Conservation (phyloP, 2,888 invertebrate species). For the Drosophila testacea region DNA sequence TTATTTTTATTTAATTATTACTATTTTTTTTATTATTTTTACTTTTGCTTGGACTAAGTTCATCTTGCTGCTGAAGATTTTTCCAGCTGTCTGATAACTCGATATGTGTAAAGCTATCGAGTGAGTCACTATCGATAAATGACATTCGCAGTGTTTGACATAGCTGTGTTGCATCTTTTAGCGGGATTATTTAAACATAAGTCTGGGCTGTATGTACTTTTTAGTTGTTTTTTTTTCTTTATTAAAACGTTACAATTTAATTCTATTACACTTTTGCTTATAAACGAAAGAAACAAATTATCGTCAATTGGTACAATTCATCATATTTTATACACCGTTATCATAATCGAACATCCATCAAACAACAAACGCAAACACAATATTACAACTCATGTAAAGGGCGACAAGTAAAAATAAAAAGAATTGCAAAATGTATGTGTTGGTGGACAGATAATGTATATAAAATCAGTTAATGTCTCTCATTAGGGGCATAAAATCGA, state of each 20-base stretch:
- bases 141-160: neutral
- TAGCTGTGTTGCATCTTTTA: neutral
- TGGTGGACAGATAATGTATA: constrained; percentile 62
- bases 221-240: constrained; percentile 53
- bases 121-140: neutral
- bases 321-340: constrained; percentile 78
- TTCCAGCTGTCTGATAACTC: neutral
- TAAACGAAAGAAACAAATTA: constrained; percentile 81
- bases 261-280: constrained; percentile 81
- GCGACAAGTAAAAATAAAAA: constrained; percentile 43
- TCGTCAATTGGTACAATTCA: constrained; percentile 79
- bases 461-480: constrained; percentile 77
- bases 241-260: constrained; percentile 81
- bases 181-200: neutral
- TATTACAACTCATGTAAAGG: constrained; percentile 62
- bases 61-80: constrained; percentile 16
- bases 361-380: constrained; percentile 77
- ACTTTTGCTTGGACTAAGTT: constrained; percentile 6
- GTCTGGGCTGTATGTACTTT: neutral
- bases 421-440: constrained; percentile 40
- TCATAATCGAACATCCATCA: constrained; percentile 70
- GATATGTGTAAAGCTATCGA: constrained; percentile 9
- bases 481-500: constrained; percentile 58
- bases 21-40: neutral
- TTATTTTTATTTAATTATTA: neutral